Percentiles rank a stretch among this genome's conserved stretches.
These are phyloP conservation scores for Drosophila mimica DNA, from an alignment of 2,888 invertebrate species.

Conservation along the genomic window DNA sequence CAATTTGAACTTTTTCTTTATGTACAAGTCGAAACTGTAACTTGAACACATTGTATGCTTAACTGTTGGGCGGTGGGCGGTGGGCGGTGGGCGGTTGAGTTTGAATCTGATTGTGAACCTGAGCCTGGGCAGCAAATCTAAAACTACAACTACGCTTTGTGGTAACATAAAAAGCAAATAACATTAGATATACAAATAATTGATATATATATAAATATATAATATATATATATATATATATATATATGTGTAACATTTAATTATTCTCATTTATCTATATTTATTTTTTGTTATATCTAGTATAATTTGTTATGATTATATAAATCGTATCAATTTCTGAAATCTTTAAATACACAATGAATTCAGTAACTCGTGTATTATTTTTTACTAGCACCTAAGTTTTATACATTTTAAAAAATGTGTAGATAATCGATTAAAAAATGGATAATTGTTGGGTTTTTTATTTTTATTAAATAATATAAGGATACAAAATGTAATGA, in stretches of 20 bases:
- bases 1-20: conserved; percentile 78
- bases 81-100: not conserved
- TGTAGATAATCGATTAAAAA: not conserved
- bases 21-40: conserved; percentile 50
- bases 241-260: too few relatives aligned
- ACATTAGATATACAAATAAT: not conserved
- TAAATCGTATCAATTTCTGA: too few relatives aligned
- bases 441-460: too few relatives aligned
- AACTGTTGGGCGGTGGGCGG: not conserved
- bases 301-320: too few relatives aligned
- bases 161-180: not conserved
- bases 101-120: not conserved
- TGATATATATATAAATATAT: not conserved
- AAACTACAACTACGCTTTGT: not conserved
- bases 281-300: not conserved
- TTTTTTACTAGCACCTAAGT: not conserved
- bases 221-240: not conserved
- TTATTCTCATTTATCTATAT: not conserved
- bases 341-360: not conserved
- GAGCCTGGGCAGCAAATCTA: not conserved
- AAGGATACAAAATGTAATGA: not conserved
- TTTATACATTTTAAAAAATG: not conserved
- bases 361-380: too few relatives aligned
- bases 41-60: conserved; percentile 22
- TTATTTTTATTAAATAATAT: not conserved